Percentiles rank a stretch among this genome's conserved stretches.
Conservation (phyloP, 2,888 invertebrate genomes). For the Aleiodes leptofemur region DNA sequence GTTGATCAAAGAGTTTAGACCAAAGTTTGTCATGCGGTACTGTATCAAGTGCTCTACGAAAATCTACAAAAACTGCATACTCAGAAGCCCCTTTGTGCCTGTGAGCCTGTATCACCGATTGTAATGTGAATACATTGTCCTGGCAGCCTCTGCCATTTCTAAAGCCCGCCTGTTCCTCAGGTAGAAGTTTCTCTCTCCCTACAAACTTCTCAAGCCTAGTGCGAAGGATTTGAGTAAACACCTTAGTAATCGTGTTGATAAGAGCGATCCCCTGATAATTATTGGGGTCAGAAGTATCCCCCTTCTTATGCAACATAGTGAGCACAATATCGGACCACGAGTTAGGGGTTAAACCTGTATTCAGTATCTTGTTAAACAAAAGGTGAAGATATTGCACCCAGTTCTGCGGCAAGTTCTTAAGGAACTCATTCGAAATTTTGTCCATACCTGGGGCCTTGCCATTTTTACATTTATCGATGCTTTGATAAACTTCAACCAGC, state of each 20-base stretch:
- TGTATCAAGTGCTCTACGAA: slow-evolving; percentile 50
- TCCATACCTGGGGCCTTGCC: neutral
- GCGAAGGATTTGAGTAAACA: slow-evolving; percentile 51
- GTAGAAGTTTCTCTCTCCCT: slow-evolving; percentile 40
- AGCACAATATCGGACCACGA: neutral
- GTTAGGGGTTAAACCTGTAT: neutral
- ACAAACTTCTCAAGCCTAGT: slow-evolving; percentile 48
- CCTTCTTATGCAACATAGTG: neutral
- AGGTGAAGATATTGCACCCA: neutral
- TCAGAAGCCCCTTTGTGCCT: slow-evolving; percentile 35
- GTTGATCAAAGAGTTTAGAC: slow-evolving; percentile 44
- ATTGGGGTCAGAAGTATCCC: slow-evolving; percentile 32
- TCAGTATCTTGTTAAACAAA: neutral
- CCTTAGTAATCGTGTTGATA: slow-evolving; percentile 50
- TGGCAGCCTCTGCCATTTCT: slow-evolving; percentile 37
- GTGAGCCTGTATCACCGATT: slow-evolving; percentile 40
- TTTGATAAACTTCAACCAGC: neutral
- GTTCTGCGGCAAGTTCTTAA: neutral
- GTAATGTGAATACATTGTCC: slow-evolving; percentile 54
- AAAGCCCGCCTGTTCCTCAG: slow-evolving; percentile 53
- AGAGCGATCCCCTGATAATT: slow-evolving; percentile 58
- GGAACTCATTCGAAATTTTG: neutral
- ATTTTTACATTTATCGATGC: neutral
- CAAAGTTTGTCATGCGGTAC: slow-evolving; percentile 50
- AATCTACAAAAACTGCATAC: slow-evolving; percentile 52